A percentile compares a stretch with the other conserved stretches of the same genome.
Evolutionary conservation across 2,797 vertebrate species (phyloP).

Genomic region (Spinus olivaceus): DNA sequence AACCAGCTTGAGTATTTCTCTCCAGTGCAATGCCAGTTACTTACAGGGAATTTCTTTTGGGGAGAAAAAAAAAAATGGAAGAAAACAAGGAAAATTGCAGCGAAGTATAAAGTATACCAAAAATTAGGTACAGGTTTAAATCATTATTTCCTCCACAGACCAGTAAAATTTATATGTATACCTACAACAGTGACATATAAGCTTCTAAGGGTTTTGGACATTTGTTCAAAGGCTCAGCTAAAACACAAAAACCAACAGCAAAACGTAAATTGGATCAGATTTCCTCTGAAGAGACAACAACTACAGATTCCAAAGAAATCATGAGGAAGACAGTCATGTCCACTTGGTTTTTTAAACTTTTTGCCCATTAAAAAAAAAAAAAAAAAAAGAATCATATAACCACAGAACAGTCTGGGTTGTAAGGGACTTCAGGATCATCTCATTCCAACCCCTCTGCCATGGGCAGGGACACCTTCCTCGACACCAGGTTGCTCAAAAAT

Average conservation of each 20-base stretch:
- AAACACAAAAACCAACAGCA: neutral
- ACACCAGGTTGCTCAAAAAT: neutral
- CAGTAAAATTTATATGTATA: neutral
- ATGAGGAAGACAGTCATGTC: neutral
- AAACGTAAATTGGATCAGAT: neutral
- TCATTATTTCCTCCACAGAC: neutral
- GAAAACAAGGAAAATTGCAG: neutral
- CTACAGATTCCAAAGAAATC: neutral
- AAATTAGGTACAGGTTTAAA: neutral
- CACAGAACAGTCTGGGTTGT: neutral
- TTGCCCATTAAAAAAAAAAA: neutral
- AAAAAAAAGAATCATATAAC: neutral
- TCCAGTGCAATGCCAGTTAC: neutral
- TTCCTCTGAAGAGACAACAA: neutral
- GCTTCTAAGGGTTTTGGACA: neutral
- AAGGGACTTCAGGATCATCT: neutral
- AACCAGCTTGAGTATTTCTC: neutral
- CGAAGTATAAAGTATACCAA: neutral
- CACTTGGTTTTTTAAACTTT: neutral
- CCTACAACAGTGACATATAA: neutral
- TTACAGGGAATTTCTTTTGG: neutral
- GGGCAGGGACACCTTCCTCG: neutral
- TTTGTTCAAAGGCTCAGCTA: neutral
- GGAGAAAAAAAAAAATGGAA: neutral
- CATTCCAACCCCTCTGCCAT: neutral